Evolutionary conservation across 2,888 invertebrate genomes (phyloP).

Genomic region (Allacma fusca): DNA sequence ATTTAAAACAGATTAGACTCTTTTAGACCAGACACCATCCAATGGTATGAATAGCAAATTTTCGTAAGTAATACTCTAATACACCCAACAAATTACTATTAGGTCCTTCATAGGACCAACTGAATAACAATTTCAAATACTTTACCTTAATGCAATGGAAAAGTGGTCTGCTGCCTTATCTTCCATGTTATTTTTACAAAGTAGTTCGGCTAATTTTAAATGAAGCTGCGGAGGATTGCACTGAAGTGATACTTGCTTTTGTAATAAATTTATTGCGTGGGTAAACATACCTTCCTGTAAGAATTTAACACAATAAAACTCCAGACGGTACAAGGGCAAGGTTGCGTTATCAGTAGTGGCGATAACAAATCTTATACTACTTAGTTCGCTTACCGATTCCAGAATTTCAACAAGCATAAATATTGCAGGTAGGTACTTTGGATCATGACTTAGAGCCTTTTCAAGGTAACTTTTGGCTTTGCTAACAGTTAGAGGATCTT

Average conservation of each 20-base stretch:
- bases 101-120: background rate
- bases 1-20: constrained; percentile 24
- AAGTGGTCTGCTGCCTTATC: constrained; percentile 77
- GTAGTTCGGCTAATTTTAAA: constrained; percentile 73
- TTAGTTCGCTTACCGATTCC: constrained; percentile 66
- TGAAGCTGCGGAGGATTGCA: constrained; percentile 72
- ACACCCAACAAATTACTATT: background rate
- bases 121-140: constrained; percentile 18
- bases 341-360: background rate
- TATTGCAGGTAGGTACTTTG: constrained; percentile 76
- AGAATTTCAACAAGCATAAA: constrained; percentile 76
- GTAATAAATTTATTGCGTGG: constrained; percentile 74
- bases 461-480: constrained; percentile 76
- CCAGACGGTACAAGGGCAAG: too few relatives aligned
- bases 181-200: constrained; percentile 71
- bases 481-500: constrained; percentile 70
- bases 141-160: constrained; percentile 70
- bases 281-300: constrained; percentile 71
- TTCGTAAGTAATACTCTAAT: too few relatives aligned
- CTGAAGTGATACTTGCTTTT: constrained; percentile 70
- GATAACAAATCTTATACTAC: background rate
- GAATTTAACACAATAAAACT: background rate
- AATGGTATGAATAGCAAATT: too few relatives aligned
- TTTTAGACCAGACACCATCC: background rate
- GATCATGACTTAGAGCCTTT: constrained; percentile 76